Evolutionary conservation across 2,888 invertebrate genomes (phyloP).

Genomic region (Aleiodes testaceus): DNA sequence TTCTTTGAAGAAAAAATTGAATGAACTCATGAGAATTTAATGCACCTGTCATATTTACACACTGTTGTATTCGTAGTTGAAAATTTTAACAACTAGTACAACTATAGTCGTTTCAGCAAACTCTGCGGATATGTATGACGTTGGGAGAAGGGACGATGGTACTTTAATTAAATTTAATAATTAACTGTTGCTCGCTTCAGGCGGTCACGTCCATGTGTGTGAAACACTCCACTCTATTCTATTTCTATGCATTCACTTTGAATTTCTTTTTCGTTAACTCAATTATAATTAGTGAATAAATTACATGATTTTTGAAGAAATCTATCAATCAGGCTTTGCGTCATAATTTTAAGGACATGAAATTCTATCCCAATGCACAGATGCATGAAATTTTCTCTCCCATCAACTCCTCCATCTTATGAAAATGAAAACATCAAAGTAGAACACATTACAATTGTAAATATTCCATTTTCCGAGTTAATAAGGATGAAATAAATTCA

Average conservation of each 20-base stretch:
- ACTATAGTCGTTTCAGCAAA: constrained; percentile 18
- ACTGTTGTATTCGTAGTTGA: constrained; percentile 5
- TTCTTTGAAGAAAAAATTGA: not conserved
- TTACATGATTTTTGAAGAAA: too few species aligned
- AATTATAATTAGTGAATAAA: too few species aligned
- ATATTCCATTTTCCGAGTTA: too few species aligned
- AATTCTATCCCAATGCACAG: too few species aligned
- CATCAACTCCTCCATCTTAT: too few species aligned
- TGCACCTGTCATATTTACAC: constrained; percentile 20
- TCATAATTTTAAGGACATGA: too few species aligned
- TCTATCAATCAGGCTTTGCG: too few species aligned
- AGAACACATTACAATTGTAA: too few species aligned
- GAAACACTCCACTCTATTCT: constrained; percentile 23
- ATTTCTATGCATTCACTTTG: too few species aligned
- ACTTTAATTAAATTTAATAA: constrained; percentile 65
- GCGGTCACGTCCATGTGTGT: constrained; percentile 45
- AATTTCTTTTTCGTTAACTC: not conserved
- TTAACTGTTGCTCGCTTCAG: constrained; percentile 55
- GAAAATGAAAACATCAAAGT: too few species aligned
- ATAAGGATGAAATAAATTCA: too few species aligned
- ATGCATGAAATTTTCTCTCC: too few species aligned
- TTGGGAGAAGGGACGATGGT: constrained; percentile 39
- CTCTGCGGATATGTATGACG: constrained; percentile 20
- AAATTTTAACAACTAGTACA: constrained; percentile 8
- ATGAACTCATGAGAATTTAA: constrained; percentile 14